phyloP scores from a whole-genome alignment of 2,888 invertebrate genomes.

The Chalcis sispes region DNA sequence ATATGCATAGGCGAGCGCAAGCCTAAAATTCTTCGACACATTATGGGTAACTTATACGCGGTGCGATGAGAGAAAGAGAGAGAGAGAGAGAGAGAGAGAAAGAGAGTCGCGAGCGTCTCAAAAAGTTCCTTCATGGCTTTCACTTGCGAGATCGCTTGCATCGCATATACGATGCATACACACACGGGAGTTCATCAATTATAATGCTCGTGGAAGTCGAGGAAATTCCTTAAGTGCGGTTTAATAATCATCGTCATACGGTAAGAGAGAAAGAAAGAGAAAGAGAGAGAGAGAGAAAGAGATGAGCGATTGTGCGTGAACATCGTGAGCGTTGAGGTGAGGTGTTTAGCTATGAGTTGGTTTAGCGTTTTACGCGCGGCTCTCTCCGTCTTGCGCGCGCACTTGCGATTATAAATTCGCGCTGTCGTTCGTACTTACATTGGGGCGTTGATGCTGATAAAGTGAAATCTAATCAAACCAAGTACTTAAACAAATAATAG shows the following conservation, averaged over 20 bases:
- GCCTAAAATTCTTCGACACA: slow-evolving; percentile 25
- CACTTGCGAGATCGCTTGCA: too few relatives aligned
- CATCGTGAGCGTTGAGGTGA: background rate
- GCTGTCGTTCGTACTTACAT: background rate
- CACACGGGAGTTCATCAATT: slow-evolving; percentile 48
- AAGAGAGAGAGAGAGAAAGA: too few relatives aligned
- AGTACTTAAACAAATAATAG: background rate
- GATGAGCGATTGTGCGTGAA: slow-evolving; percentile 37
- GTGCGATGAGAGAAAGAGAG: too few relatives aligned
- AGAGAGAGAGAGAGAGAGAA: too few relatives aligned
- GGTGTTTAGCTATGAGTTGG: too few relatives aligned
- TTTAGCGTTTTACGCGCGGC: too few relatives aligned
- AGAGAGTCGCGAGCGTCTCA: background rate
- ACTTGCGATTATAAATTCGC: slow-evolving; percentile 27
- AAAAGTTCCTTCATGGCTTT: slow-evolving; percentile 28
- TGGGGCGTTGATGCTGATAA: slow-evolving; percentile 26
- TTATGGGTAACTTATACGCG: too few relatives aligned
- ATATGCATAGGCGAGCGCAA: background rate
- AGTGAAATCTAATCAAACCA: slow-evolving; percentile 37
- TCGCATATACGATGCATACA: too few relatives aligned
- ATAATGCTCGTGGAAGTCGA: slow-evolving; percentile 15
- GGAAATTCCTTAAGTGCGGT: slow-evolving; percentile 23
- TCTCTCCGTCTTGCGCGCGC: background rate
- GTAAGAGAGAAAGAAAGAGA: too few relatives aligned
- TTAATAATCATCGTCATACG: slow-evolving; percentile 28